Conservation (phyloP, 2,888 invertebrate species). For the Bellardia bayeri region DNA sequence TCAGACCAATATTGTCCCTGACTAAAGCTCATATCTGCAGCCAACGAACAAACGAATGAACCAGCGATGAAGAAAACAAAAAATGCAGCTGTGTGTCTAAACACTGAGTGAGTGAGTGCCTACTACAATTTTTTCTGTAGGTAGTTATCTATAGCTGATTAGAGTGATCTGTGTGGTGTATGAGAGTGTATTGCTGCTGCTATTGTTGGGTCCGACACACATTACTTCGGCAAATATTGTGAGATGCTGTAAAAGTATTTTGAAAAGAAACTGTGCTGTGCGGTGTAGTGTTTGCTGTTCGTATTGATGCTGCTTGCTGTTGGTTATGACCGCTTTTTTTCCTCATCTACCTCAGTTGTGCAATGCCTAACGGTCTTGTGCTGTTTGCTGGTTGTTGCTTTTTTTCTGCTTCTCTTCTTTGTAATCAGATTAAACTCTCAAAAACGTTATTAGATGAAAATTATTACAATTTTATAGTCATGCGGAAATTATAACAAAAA, state of each 20-base stretch:
- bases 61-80: neutral
- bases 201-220: constrained; percentile 57
- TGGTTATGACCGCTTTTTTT: constrained; percentile 51
- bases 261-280: constrained; percentile 37
- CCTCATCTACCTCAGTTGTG: constrained; percentile 37
- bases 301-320: constrained; percentile 60
- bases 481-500: constrained; percentile 73
- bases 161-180: constrained; percentile 70
- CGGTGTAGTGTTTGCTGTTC: constrained; percentile 27
- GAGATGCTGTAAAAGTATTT: constrained; percentile 47
- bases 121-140: constrained; percentile 68
- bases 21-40: constrained; percentile 54
- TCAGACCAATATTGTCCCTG: constrained; percentile 69
- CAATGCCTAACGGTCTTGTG: constrained; percentile 69
- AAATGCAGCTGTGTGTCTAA: constrained; percentile 63
- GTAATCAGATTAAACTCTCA: constrained; percentile 73
- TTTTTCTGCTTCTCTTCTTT: constrained; percentile 50
- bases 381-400: constrained; percentile 7
- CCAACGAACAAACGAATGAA: constrained; percentile 9
- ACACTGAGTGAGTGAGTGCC: constrained; percentile 65
- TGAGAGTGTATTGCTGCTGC: constrained; percentile 26
- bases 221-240: constrained; percentile 53
- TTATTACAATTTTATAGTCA: constrained; percentile 73
- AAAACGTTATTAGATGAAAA: constrained; percentile 74
- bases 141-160: constrained; percentile 72